These are phyloP conservation scores for Eupeodes corollae DNA, from an alignment of 1,140 invertebrate species.

Conservation along the genomic window DNA sequence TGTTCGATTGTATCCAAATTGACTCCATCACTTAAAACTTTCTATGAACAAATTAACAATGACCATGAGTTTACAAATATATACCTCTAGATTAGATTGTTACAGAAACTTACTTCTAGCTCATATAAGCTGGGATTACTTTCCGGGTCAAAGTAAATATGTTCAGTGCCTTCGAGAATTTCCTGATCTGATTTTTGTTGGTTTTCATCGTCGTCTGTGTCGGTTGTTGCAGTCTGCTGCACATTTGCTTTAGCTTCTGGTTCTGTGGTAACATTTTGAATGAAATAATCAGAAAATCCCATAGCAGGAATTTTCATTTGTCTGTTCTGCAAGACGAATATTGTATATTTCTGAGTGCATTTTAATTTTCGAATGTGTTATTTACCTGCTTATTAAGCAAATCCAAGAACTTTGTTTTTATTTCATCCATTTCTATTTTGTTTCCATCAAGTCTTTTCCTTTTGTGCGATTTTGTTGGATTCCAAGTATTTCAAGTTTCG, in stretches of 20 bases:
- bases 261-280: slow-evolving; percentile 26
- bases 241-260: neutral
- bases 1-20: slow-evolving; percentile 56
- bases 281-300: slow-evolving; percentile 43
- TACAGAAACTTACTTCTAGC: slow-evolving; percentile 41
- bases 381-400: slow-evolving; percentile 44
- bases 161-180: slow-evolving; percentile 58
- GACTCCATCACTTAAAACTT: slow-evolving; percentile 45
- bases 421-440: slow-evolving; percentile 39
- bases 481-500: neutral
- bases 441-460: neutral
- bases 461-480: neutral
- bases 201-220: neutral
- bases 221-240: slow-evolving; percentile 7
- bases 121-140: slow-evolving; percentile 57
- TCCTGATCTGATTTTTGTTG: slow-evolving; percentile 56
- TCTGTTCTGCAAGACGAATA: slow-evolving; percentile 21
- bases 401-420: slow-evolving; percentile 42
- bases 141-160: slow-evolving; percentile 49
- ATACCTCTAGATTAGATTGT: neutral
- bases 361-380: slow-evolving; percentile 1
- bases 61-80: neutral
- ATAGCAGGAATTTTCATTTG: slow-evolving; percentile 44
- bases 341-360: neutral
- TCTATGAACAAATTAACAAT: slow-evolving; percentile 36